These are phyloP conservation scores for Intellagama lesueurii DNA, from an alignment of 2,797 vertebrate species.

Conservation along the genomic window DNA sequence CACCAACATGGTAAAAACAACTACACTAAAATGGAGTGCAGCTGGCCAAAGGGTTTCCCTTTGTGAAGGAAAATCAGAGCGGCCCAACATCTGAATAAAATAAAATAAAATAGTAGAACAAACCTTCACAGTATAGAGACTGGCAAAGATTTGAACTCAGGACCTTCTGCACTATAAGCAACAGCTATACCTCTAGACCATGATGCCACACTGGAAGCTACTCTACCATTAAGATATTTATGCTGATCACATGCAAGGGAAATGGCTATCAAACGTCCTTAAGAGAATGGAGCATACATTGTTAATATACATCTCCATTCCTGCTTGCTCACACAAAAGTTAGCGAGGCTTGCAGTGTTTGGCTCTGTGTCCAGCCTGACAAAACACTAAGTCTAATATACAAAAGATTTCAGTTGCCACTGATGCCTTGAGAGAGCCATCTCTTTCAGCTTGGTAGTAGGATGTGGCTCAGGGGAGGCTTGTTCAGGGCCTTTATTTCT, in stretches of 20 bases:
- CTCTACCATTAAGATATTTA: neutral
- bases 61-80: neutral
- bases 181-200: neutral
- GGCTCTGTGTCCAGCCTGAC: neutral
- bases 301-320: neutral
- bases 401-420: neutral
- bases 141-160: neutral
- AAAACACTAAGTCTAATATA: neutral
- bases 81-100: neutral
- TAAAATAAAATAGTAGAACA: neutral
- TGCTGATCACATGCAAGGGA: neutral
- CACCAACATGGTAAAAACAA: neutral
- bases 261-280: neutral
- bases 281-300: neutral
- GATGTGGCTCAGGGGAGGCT: neutral
- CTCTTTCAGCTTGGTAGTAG: neutral
- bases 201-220: neutral
- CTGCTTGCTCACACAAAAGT: neutral
- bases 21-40: neutral
- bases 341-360: neutral
- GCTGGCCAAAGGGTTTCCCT: neutral
- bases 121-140: too few relatives aligned
- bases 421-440: neutral
- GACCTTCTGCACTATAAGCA: neutral
- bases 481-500: neutral